These are phyloP conservation scores for Acanthiza pusilla DNA, from an alignment of 2,797 vertebrate genomes.

Conservation along the genomic window DNA sequence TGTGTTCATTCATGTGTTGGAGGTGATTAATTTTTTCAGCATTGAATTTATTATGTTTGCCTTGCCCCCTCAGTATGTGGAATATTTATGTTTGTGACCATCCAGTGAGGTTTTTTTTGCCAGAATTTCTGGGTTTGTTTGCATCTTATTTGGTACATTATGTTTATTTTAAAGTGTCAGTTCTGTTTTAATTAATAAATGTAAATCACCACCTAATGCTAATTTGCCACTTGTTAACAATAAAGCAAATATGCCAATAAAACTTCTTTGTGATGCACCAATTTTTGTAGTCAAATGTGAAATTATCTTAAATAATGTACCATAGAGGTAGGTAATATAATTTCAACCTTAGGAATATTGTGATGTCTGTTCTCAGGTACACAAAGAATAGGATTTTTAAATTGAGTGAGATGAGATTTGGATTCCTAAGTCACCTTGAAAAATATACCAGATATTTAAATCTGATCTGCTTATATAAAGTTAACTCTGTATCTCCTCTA, in stretches of 20 bases:
- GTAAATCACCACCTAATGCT: not conserved
- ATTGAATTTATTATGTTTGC: slow-evolving; percentile 24
- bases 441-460: not conserved
- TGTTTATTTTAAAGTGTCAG: not conserved
- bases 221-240: slow-evolving; percentile 45
- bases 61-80: not conserved
- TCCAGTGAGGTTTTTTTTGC: not conserved
- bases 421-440: not conserved
- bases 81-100: not conserved
- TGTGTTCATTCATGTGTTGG: not conserved
- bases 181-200: slow-evolving; percentile 29
- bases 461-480: not conserved
- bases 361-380: not conserved
- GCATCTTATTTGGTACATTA: not conserved
- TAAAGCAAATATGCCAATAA: slow-evolving; percentile 32
- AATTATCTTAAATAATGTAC: not conserved
- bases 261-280: not conserved
- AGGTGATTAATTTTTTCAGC: not conserved
- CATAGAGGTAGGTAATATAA: not conserved
- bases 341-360: not conserved
- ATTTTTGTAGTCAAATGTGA: not conserved
- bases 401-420: not conserved
- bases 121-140: not conserved
- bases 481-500: not conserved
- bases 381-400: not conserved